Conservation (phyloP, 1,140 invertebrate species). For the Sitobion miscanthi region DNA sequence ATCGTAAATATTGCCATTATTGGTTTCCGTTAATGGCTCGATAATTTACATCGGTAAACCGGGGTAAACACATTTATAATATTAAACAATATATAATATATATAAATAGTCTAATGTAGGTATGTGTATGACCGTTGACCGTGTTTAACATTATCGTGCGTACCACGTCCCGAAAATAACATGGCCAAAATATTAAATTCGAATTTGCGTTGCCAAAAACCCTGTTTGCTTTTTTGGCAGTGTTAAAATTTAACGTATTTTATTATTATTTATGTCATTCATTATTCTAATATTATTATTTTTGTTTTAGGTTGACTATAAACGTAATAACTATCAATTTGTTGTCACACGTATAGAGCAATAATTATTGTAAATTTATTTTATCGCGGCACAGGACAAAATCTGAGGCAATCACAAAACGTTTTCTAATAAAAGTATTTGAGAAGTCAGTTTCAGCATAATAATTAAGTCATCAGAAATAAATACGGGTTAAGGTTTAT, state of each 20-base stretch:
- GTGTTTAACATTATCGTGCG: background rate
- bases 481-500: background rate
- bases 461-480: background rate
- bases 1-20: constrained; percentile 16
- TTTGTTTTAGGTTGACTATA: background rate
- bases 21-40: background rate
- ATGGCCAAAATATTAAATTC: background rate
- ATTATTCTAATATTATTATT: background rate
- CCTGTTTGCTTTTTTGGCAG: background rate
- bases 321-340: background rate
- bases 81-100: background rate
- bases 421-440: background rate
- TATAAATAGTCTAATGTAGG: background rate
- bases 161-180: background rate
- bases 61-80: background rate
- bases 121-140: background rate
- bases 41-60: background rate
- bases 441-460: background rate
- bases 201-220: background rate
- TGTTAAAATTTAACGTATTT: background rate
- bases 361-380: background rate
- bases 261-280: background rate
- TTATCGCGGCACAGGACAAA: background rate
- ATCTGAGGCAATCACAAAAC: background rate
- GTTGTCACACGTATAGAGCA: background rate